phyloP scores from a whole-genome alignment of 2,113 vertebrate genomes.

The Barbus barbus region DNA sequence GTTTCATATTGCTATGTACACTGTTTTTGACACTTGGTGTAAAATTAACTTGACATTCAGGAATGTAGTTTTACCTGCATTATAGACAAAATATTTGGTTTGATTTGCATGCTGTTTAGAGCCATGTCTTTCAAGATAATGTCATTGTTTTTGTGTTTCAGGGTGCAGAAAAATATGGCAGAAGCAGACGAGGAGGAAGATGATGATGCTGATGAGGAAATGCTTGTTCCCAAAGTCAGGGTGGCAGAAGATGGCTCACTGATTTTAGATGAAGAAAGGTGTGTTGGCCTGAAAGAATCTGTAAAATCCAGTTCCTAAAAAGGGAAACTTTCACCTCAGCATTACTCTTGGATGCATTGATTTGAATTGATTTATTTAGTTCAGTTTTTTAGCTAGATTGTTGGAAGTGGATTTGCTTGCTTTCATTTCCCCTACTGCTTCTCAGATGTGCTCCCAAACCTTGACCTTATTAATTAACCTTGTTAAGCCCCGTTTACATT shows the following conservation, averaged over 20 bases:
- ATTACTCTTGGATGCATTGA: neutral
- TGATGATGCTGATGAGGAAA: slow-evolving; percentile 71
- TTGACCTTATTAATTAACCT: neutral
- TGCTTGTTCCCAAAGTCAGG: slow-evolving; percentile 84
- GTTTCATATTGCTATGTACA: neutral
- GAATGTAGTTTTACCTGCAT: neutral
- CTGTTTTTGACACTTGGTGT: neutral
- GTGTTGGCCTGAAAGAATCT: neutral
- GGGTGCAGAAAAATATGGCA: slow-evolving; percentile 23
- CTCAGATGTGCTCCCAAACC: neutral
- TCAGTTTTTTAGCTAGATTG: neutral
- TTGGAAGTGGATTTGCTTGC: neutral
- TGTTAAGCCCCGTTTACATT: too few relatives aligned
- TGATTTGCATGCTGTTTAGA: neutral
- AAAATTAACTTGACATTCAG: too few relatives aligned
- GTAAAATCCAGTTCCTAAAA: neutral
- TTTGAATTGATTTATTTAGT: neutral
- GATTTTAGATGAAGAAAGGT: slow-evolving; percentile 89
- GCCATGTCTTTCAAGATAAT: neutral
- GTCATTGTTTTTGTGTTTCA: neutral
- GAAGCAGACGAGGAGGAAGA: slow-evolving; percentile 51
- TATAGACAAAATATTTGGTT: neutral
- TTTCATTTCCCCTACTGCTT: neutral
- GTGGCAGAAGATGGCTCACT: slow-evolving; percentile 88
- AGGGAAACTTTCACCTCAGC: neutral